Percentiles rank a stretch among this genome's conserved stretches.
Conservation (phyloP, 1,140 invertebrate genomes). For the Alviniconcha marisindica region DNA sequence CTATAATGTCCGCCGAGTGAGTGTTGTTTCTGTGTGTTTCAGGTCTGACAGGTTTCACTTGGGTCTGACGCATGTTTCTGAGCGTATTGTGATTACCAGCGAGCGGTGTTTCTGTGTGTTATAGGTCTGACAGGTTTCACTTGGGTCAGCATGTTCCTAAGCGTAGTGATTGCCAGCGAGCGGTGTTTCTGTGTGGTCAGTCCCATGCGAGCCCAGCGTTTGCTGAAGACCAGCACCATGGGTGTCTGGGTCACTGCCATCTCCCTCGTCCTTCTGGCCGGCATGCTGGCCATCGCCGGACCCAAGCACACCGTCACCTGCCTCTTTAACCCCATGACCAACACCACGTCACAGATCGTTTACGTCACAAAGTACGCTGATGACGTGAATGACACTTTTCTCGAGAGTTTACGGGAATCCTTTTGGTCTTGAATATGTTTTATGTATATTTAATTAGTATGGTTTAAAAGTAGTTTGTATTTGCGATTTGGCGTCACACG, state of each 20-base stretch:
- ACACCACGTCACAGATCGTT: conserved; percentile 10
- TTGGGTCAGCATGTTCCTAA: conserved; percentile 33
- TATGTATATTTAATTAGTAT: too few relatives aligned
- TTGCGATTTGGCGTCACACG: too few relatives aligned
- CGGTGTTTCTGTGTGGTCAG: conserved; percentile 40
- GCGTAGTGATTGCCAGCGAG: conserved; percentile 4
- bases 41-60: conserved; percentile 26
- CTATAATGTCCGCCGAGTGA: too few relatives aligned
- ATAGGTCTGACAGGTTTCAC: conserved; percentile 25
- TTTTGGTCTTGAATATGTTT: too few relatives aligned
- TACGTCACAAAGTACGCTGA: conserved; percentile 19
- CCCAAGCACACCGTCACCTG: not conserved
- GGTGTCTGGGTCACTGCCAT: not conserved
- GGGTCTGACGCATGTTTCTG: conserved; percentile 37
- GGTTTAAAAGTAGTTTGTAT: too few relatives aligned
- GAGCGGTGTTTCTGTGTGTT: too few relatives aligned
- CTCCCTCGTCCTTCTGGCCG: not conserved
- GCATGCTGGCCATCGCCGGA: conserved; percentile 22
- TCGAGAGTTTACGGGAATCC: too few relatives aligned
- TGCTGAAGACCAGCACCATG: not conserved
- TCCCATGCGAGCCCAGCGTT: conserved; percentile 24
- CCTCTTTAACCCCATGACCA: conserved; percentile 21
- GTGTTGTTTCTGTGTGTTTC: too few relatives aligned
- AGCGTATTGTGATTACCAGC: not conserved
- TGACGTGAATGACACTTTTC: too few relatives aligned